Percentiles rank a stretch among this genome's conserved stretches.
Evolutionary conservation across 1,140 invertebrate genomes (phyloP).

Genomic region (Drosophila paulistorum): DNA sequence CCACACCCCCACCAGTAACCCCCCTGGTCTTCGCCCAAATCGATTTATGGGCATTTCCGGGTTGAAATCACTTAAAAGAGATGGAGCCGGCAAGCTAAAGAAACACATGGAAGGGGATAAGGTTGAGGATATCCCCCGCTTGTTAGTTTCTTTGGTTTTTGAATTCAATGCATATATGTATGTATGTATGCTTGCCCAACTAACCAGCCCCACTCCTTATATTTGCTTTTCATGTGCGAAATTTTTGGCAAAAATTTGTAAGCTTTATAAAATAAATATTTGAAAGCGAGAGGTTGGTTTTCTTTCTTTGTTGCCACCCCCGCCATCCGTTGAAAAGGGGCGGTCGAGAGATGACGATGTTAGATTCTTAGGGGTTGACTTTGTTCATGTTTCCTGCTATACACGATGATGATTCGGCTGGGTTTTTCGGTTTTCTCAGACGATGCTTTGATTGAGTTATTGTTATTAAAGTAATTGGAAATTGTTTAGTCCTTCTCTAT

Average conservation of each 20-base stretch:
- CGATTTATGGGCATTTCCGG: conserved; percentile 79
- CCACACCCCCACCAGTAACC: conserved; percentile 7
- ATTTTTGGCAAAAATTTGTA: conserved; percentile 70
- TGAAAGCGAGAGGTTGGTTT: conserved; percentile 3
- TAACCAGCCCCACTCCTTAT: conserved; percentile 5
- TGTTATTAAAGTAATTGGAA: conserved; percentile 45
- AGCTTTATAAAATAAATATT: conserved; percentile 78
- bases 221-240: conserved; percentile 7
- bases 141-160: conserved; percentile 63
- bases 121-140: conserved; percentile 27
- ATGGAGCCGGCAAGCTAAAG: conserved; percentile 13
- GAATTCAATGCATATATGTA: conserved; percentile 44
- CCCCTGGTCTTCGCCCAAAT: conserved; percentile 43
- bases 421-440: conserved; percentile 9
- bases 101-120: conserved; percentile 12
- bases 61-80: conserved; percentile 77
- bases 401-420: not conserved
- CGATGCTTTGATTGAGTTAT: conserved; percentile 43
- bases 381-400: not conserved
- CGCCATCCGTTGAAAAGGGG: not conserved
- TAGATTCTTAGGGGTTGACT: conserved; percentile 55
- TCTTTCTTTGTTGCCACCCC: not conserved
- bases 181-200: conserved; percentile 12
- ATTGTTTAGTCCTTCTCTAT: not conserved
- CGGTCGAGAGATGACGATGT: not conserved